Evolutionary conservation across 2,113 vertebrate genomes (phyloP).

Genomic region (Epinephelus moara): DNA sequence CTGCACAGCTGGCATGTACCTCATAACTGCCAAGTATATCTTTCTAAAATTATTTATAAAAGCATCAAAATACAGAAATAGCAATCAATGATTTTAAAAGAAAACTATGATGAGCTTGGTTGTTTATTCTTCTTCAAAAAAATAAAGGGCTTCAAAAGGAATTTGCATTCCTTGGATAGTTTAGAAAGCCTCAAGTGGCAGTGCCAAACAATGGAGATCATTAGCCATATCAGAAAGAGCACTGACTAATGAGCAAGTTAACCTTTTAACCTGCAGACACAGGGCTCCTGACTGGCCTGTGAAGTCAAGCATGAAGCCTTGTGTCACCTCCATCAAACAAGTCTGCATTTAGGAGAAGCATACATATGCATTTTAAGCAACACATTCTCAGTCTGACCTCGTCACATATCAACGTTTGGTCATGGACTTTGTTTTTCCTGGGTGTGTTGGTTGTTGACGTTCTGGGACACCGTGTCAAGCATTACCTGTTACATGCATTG

Average conservation of each 20-base stretch:
- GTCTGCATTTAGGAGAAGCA: background rate
- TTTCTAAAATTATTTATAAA: background rate
- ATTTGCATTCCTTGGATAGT: slow-evolving; percentile 23
- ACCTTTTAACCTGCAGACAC: slow-evolving; percentile 66
- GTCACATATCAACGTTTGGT: too few species aligned
- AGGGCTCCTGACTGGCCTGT: slow-evolving; percentile 26
- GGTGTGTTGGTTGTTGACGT: too few species aligned
- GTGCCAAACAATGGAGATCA: slow-evolving; percentile 57
- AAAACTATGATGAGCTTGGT: background rate
- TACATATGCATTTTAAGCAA: too few species aligned
- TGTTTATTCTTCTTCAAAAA: background rate
- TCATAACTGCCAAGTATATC: slow-evolving; percentile 5
- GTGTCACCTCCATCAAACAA: slow-evolving; percentile 39
- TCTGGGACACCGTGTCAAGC: too few species aligned
- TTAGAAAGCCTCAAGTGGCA: slow-evolving; percentile 22
- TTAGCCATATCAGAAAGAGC: slow-evolving; percentile 66
- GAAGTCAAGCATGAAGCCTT: slow-evolving; percentile 34
- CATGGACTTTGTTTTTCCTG: too few species aligned
- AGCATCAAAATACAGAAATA: background rate
- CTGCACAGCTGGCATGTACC: slow-evolving; percentile 21
- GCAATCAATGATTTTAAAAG: background rate
- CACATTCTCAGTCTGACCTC: too few species aligned
- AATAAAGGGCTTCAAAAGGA: slow-evolving; percentile 8
- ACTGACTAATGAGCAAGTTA: slow-evolving; percentile 72
- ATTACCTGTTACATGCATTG: too few species aligned